phyloP scores from a whole-genome alignment of 2,797 vertebrate species.

The Cottoperca gobio region DNA sequence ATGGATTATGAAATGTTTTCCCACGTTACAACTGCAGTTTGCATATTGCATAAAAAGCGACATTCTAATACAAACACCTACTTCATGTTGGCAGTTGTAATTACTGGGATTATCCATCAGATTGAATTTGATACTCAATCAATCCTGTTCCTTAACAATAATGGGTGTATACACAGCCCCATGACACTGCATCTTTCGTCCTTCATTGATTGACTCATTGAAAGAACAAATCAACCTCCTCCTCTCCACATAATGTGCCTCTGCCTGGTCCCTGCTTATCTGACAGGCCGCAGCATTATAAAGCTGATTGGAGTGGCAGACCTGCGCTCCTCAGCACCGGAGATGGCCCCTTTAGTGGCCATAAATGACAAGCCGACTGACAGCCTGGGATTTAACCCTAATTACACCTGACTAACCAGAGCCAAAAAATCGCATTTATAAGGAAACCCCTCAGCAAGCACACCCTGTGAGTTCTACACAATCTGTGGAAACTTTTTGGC shows the following conservation, averaged over 20 bases:
- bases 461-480: conserved; percentile 7
- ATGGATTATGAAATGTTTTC: neutral
- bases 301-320: conserved; percentile 76
- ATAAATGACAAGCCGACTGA: conserved; percentile 70
- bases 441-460: conserved; percentile 7
- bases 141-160: conserved; percentile 25
- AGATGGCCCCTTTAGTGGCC: conserved; percentile 65
- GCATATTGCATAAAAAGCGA: conserved; percentile 3
- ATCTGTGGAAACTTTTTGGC: conserved; percentile 26
- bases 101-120: conserved; percentile 27
- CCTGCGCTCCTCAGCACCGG: conserved; percentile 55
- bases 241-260: conserved; percentile 28
- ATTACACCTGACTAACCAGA: conserved; percentile 71
- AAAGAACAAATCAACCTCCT: conserved; percentile 56
- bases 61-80: neutral
- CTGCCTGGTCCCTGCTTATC: conserved; percentile 60
- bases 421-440: conserved; percentile 65
- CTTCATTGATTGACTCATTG: conserved; percentile 52
- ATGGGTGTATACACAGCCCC: conserved; percentile 22
- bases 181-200: conserved; percentile 48
- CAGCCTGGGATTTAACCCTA: conserved; percentile 71
- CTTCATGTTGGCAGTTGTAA: conserved; percentile 32
- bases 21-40: neutral
- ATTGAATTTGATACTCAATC: conserved; percentile 36
- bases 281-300: conserved; percentile 66